Percentiles rank a stretch among this genome's conserved stretches.
Evolutionary conservation across 2,113 vertebrate genomes (phyloP).

Genomic region (Rissa tridactyla): DNA sequence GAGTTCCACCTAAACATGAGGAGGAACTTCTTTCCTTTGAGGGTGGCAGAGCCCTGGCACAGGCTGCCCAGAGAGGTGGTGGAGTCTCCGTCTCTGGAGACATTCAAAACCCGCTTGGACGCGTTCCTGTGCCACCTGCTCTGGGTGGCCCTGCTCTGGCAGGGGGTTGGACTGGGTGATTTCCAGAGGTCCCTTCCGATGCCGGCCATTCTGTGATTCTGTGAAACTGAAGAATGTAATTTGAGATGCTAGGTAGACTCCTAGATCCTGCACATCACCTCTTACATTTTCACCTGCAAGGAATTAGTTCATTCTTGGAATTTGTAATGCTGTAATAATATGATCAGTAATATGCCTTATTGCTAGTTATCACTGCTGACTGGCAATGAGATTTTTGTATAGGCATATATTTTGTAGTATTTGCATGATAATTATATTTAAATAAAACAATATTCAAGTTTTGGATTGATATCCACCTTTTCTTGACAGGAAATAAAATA

Average conservation of each 20-base stretch:
- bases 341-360: background rate
- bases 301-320: background rate
- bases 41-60: too few species aligned
- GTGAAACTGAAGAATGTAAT: background rate
- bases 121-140: too few species aligned
- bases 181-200: too few species aligned
- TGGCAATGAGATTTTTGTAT: background rate
- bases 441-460: background rate
- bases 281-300: background rate
- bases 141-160: too few species aligned
- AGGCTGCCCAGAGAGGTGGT: too few species aligned
- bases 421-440: background rate
- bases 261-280: background rate
- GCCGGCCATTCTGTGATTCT: too few species aligned
- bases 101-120: too few species aligned
- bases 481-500: background rate
- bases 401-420: background rate
- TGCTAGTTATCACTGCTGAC: background rate
- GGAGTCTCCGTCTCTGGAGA: too few species aligned
- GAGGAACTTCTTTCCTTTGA: too few species aligned
- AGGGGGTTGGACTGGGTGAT: too few species aligned
- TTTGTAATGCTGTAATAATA: background rate
- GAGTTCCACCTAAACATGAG: too few species aligned
- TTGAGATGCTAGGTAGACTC: background rate
- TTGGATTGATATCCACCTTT: background rate